phyloP scores from a whole-genome alignment of 2,113 vertebrate genomes.

The Heptranchias perlo region DNA sequence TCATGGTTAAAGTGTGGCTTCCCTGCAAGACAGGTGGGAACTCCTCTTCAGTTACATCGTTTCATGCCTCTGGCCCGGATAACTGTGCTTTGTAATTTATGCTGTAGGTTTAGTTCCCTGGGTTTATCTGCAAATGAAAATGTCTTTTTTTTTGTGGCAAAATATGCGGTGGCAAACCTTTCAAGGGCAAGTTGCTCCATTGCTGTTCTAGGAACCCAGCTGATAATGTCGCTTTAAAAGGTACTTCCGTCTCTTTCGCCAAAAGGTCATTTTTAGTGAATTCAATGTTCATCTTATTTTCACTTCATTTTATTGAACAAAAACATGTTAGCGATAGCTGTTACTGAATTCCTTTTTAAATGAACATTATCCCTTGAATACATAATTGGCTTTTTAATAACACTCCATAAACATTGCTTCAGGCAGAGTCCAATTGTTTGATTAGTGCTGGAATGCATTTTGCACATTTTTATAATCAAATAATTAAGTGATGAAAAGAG shows the following conservation, averaged over 20 bases:
- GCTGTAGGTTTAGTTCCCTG: not conserved
- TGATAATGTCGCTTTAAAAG: too few species aligned
- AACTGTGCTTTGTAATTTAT: not conserved
- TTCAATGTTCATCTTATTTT: not conserved
- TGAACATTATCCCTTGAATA: not conserved
- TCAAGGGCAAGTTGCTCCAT: not conserved
- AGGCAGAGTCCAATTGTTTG: not conserved
- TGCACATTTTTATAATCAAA: slow-evolving; percentile 10
- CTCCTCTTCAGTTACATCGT: not conserved
- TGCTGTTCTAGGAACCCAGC: not conserved
- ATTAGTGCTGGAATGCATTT: not conserved
- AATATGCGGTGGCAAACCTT: not conserved
- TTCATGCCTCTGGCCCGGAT: not conserved
- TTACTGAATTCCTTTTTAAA: not conserved
- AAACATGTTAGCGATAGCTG: not conserved
- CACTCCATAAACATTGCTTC: slow-evolving; percentile 16
- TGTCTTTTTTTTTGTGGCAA: not conserved
- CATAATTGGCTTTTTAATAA: slow-evolving; percentile 5
- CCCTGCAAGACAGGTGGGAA: not conserved
- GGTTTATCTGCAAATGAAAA: not conserved
- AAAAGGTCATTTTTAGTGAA: not conserved
- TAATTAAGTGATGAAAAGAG: slow-evolving; percentile 3
- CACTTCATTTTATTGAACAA: not conserved
- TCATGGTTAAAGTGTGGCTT: too few species aligned
- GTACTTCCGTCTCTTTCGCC: not conserved